Conservation (phyloP, 2,888 invertebrate species). For the Iphiclides podalirius region DNA sequence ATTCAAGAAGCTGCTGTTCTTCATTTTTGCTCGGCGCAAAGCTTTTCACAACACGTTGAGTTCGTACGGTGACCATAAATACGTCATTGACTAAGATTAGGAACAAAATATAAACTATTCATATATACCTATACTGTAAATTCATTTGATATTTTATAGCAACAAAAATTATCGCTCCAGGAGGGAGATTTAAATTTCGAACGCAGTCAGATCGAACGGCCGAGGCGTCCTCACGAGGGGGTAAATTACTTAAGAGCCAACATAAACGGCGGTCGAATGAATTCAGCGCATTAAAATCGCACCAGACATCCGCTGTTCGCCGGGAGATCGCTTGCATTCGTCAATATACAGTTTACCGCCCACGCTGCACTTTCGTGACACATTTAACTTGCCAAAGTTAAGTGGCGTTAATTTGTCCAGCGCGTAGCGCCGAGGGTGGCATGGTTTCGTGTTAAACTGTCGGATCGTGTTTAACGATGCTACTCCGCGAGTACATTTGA, state of each 20-base stretch:
- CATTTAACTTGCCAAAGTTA: background rate
- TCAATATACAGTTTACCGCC: conserved; percentile 17
- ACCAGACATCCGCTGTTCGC: conserved; percentile 22
- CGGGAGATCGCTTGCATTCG: conserved; percentile 23
- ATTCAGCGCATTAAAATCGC: conserved; percentile 19
- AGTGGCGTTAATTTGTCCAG: background rate
- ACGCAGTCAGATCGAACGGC: too few relatives aligned
- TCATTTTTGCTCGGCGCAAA: too few relatives aligned
- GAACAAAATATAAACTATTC: too few relatives aligned
- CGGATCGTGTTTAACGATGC: background rate
- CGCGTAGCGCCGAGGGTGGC: background rate
- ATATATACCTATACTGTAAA: too few relatives aligned
- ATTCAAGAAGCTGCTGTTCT: too few relatives aligned
- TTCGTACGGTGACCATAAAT: too few relatives aligned
- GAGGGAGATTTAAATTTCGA: too few relatives aligned
- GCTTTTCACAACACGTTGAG: too few relatives aligned
- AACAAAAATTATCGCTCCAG: too few relatives aligned
- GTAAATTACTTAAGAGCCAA: conserved; percentile 7
- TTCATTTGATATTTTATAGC: too few relatives aligned
- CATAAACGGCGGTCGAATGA: conserved; percentile 8
- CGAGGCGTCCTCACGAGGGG: background rate
- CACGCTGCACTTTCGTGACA: conserved; percentile 6
- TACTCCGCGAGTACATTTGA: too few relatives aligned
- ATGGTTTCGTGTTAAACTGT: background rate
- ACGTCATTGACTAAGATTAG: too few relatives aligned